Evolutionary conservation across 2,888 invertebrate genomes (phyloP).

Genomic region (Arenicola marina): DNA sequence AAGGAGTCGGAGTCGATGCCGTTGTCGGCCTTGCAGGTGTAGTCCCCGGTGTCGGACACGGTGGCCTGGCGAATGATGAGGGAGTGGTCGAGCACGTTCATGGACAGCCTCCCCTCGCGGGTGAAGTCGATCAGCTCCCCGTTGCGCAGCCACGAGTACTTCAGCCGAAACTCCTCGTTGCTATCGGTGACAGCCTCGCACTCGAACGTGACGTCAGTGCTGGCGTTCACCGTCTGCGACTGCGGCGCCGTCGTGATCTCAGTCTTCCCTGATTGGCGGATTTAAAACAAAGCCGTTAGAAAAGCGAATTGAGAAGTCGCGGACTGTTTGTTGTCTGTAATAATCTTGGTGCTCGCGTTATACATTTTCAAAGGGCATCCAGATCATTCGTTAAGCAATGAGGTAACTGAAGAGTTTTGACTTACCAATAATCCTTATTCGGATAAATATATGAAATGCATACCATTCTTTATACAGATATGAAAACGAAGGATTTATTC

Average conservation of each 20-base stretch:
- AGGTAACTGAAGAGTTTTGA: no score
- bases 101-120: conserved; percentile 40
- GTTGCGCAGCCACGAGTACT: conserved; percentile 83
- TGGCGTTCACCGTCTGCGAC: conserved; percentile 27
- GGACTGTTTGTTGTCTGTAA: no score
- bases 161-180: conserved; percentile 62
- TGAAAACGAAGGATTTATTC: no score
- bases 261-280: conserved; percentile 41
- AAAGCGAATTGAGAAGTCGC: no score
- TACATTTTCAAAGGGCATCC: no score
- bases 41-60: conserved; percentile 34
- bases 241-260: conserved; percentile 32
- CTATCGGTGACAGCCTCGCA: conserved; percentile 51
- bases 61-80: conserved; percentile 38
- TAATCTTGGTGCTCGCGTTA: no score
- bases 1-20: conserved; percentile 29
- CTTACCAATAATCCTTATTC: no score
- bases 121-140: conserved; percentile 65
- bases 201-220: conserved; percentile 36
- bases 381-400: no score
- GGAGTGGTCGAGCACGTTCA: conserved; percentile 28
- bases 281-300: not conserved
- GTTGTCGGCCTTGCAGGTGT: conserved; percentile 37
- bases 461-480: no score
- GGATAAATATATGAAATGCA: no score